Evolutionary conservation across 1,140 invertebrate species (phyloP), one percentile per base, ranked within the genome.

Genomic region (Brachionus asplanchnoidis): DNA sequence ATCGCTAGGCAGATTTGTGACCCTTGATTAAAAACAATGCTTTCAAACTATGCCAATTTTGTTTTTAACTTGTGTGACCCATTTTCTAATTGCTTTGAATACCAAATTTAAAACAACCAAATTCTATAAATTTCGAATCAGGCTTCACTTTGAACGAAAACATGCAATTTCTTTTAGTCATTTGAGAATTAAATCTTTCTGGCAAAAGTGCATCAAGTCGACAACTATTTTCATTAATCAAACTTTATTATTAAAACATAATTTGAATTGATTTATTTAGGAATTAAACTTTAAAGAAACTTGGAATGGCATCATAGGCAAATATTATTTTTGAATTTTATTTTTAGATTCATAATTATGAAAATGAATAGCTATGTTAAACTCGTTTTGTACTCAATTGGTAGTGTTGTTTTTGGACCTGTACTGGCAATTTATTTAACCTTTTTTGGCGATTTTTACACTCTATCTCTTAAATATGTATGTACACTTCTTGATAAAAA

Each of bases 371-470:
- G 40, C 12, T 40, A 36, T 17, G 11, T 23, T 17, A 36, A 42
- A 77, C 42, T 77, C 11, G 23, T 6, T 23, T 46, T 50, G 8
- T 77, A 26, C 20, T 50, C 44, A 50, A 77, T 77, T 50, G 73
- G 73, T 14, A 50, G 73, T 50, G 3, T 50, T n/a, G 23, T 50
- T 4, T 82, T 82, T 82, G 79, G 79, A 44, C 79, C 79, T 14
- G 7, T 20, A 14, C 12, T 82, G n/a, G 79, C 53, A 1, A 46
- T 46, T 42, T 82, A 65, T 36, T 68, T 82, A 11, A 65, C 53
- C 26, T 82, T 60, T 68, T 82, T 23, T 82, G 53, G 53, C 40
- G 79, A 82, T 36, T 42, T 82, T 12, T 82, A 82, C 53, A 82
- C 17, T 8, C 32, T 82, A 7, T 82, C 79, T 44, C 53, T 60